These are phyloP conservation scores for Lagopus leucura DNA, from an alignment of 2,113 vertebrate species.

Conservation along the genomic window DNA sequence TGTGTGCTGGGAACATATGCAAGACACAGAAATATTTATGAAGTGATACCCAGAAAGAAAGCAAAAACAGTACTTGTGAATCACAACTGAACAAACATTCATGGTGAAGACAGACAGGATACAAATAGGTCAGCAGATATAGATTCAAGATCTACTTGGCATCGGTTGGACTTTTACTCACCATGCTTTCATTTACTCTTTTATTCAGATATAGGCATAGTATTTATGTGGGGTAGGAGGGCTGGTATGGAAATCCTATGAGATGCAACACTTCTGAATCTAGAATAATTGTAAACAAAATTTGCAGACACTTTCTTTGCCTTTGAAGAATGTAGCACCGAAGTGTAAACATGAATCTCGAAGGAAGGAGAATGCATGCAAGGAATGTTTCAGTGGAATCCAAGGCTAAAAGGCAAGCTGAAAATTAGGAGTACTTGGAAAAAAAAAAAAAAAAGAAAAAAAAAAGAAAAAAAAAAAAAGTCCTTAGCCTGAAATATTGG, in stretches of 20 bases:
- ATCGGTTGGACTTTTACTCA: not conserved
- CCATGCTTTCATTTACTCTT: not conserved
- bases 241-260: not conserved
- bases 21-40: conserved; percentile 21
- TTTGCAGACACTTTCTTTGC: not conserved
- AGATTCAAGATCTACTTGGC: not conserved
- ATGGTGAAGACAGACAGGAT: not conserved
- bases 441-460: not conserved
- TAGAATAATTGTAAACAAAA: not conserved
- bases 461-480: not conserved
- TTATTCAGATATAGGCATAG: not conserved
- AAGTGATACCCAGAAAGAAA: conserved; percentile 5
- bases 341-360: conserved; percentile 7
- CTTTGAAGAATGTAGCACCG: not conserved
- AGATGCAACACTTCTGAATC: not conserved
- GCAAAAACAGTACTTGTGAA: not conserved
- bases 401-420: not conserved
- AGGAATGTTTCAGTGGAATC: not conserved
- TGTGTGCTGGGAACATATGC: not conserved
- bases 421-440: not conserved
- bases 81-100: not conserved
- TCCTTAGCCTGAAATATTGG: not conserved
- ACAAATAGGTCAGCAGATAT: not conserved
- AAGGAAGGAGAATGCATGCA: rapidly evolving
- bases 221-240: not conserved